Evolutionary conservation across 2,888 invertebrate genomes (phyloP).

Genomic region (Galerucella calmariensis): DNA sequence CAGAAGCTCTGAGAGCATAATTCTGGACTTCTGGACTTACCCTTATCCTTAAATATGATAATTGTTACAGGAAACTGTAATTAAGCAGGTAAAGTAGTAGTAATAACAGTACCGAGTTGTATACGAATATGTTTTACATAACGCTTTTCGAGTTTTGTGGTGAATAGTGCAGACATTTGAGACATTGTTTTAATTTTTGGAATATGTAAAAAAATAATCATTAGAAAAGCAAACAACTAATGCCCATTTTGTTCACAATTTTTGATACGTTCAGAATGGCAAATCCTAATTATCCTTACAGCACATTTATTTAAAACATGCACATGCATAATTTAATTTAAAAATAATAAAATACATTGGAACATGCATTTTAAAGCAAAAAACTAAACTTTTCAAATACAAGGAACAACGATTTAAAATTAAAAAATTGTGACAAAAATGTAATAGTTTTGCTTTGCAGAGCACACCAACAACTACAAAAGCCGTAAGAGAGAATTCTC

Average conservation of each 20-base stretch:
- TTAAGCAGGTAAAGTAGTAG: no score
- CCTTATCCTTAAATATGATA: no score
- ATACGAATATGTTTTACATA: no score
- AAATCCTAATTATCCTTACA: slow-evolving; percentile 35
- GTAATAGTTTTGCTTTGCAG: slow-evolving; percentile 40
- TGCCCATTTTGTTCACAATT: slow-evolving; percentile 4
- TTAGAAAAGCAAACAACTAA: background rate
- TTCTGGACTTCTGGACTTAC: no score
- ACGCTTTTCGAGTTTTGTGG: background rate
- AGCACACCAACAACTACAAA: slow-evolving; percentile 42
- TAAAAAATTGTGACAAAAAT: slow-evolving; percentile 31
- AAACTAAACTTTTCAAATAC: slow-evolving; percentile 31
- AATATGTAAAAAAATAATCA: background rate
- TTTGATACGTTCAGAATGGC: slow-evolving; percentile 28
- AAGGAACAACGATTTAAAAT: slow-evolving; percentile 28
- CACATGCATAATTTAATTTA: slow-evolving; percentile 45
- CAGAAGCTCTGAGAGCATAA: no score
- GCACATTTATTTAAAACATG: slow-evolving; percentile 46
- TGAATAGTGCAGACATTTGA: background rate
- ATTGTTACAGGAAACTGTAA: no score
- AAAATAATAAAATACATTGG: slow-evolving; percentile 35
- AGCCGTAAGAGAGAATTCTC: slow-evolving; percentile 35
- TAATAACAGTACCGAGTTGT: no score
- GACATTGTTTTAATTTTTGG: background rate
- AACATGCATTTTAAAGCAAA: slow-evolving; percentile 41